Evolutionary conservation across 53 echinoderm and acorn worm genomes (phyloP), one percentile per base, ranked within the genome.

Genomic region (Crossaster papposus): DNA sequence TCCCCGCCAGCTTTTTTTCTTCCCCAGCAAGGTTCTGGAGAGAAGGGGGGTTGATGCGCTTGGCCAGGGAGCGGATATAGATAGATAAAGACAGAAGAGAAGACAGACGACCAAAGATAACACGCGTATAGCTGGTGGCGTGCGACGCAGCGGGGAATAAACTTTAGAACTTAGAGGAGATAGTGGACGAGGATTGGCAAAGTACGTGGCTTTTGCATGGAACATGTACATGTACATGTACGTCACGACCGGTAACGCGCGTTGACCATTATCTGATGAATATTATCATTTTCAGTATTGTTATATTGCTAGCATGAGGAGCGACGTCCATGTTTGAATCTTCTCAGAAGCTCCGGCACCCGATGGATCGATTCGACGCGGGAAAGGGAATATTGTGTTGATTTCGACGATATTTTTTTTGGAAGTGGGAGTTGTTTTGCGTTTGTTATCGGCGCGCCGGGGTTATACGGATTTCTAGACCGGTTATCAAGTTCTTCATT

Each of bases 1-100:
- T 81, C 81, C 36, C 33, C 81, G 24, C 1, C 30, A 51, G 79
- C 53, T 54, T 51, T n/a, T n/a, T n/a, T n/a, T n/a, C n/a, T n/a
- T 37, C n/a, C 44, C 44, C 33, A 20, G 34, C 64, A 31, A 81
- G 33, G 64, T 34, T 14, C 17, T 12, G 36, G 75, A 74, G 75
- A 81, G 36, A 36, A 74, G 75, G 64, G 64, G 81, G 58, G 26
- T 64, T 30, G 36, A 36, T 2, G 54, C 52, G 54, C 31, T 33
- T 15, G 35, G 81, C 35, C 24, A 63, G 54, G n/a, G n/a, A n/a
- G n/a, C n/a, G n/a, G n/a, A n/a, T n/a, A 64, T 44, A 44, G 29
- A 54, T 36, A 23, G 64, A n/a, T n/a, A n/a, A n/a, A 3, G 32
- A 32, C 17, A 17, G 52, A 28, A 31, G 71, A 30, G 23, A 30